Conservation (phyloP, 2,797 vertebrate genomes). For the Cyclura pinguis region DNA sequence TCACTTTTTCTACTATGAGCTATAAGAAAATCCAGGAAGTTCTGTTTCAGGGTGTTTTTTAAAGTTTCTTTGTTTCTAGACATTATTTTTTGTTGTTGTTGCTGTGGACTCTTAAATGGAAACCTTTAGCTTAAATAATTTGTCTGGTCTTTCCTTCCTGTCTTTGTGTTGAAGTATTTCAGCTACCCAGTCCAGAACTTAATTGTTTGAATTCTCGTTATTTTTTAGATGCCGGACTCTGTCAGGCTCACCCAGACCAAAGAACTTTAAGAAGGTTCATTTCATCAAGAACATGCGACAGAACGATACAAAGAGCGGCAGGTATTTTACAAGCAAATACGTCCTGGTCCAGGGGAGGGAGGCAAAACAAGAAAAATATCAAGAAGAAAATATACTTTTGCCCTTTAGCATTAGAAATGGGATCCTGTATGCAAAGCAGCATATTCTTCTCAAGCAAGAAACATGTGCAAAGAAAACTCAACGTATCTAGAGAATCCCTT, state of each 20-base stretch:
- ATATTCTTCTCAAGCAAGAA: neutral
- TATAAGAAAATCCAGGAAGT: slow-evolving; percentile 49
- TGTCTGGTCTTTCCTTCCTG: slow-evolving; percentile 81
- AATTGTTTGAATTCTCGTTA: slow-evolving; percentile 63
- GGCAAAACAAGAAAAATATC: neutral
- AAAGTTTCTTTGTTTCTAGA: slow-evolving; percentile 49
- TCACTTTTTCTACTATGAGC: neutral
- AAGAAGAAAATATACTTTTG: neutral
- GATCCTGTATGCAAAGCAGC: neutral
- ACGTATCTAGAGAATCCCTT: neutral
- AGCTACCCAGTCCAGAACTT: slow-evolving; percentile 50
- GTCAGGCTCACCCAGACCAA: slow-evolving; percentile 99
- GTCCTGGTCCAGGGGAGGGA: rapidly evolving
- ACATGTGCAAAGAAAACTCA: neutral
- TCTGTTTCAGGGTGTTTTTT: slow-evolving; percentile 12
- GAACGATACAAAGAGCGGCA: slow-evolving; percentile 95
- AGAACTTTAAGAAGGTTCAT: slow-evolving; percentile 99
- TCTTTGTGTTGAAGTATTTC: slow-evolving; percentile 76
- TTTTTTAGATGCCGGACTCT: slow-evolving; percentile 94
- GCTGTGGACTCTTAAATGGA: slow-evolving; percentile 51
- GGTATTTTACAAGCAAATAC: slow-evolving; percentile 80
- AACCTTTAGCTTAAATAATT: slow-evolving; percentile 64
- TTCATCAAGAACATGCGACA: slow-evolving; percentile 99
- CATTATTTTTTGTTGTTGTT: slow-evolving; percentile 63
- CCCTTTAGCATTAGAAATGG: neutral